Base-by-base conservation (phyloP, 2,113 vertebrate genomes). In the Rhynchomys soricoides region DNA sequence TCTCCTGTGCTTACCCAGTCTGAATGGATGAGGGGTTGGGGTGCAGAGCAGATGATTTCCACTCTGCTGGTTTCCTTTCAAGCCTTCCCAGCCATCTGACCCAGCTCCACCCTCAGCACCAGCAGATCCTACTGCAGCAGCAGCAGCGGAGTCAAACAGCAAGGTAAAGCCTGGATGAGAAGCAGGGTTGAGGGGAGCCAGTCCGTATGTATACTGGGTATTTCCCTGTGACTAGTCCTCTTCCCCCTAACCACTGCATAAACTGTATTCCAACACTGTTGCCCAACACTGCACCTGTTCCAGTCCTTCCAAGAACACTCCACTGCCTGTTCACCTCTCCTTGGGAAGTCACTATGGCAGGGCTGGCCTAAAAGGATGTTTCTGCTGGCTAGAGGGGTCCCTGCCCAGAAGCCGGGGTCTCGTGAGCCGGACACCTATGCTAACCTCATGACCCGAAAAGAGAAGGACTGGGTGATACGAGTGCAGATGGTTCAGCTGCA, bases 401-500 rank as follows among this genome's bases (percentile, higher is more conserved):
- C 96, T 48, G 73, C 55, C 71, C 98, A 98, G 97, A 99, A 99
- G 97, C 59, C 95, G 10, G 98, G 99, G 95, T 97, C 97, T 90
- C 96, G 71, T 73, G 97, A 98, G 90, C 98, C 93, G 95, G 99
- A 99, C 93, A 98, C 98, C 40, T 99, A 99, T 62, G 98, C 98
- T 40, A 98, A 98, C 71, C 97, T 99, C 71, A 99, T 99, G 99
- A 99, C 98, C 0, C 95, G 86, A 22, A 99, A 99, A 96, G 99
- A 99, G 97, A 99, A 99, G 98, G 99, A 99, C 75, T 99, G 99
- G 99, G 99, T 99, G 40, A 97, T 99, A 77, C 99, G 99, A 90
- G 98, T 99, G 91, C 99, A 99, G 96, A 99, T 99, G 99, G 99
- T 99, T 73, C 99, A 99, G 98, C 98, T 99, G 92, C 99, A 99